These are phyloP conservation scores for Tenthredo mesomela DNA, from an alignment of 2,888 invertebrate species.

Conservation along the genomic window DNA sequence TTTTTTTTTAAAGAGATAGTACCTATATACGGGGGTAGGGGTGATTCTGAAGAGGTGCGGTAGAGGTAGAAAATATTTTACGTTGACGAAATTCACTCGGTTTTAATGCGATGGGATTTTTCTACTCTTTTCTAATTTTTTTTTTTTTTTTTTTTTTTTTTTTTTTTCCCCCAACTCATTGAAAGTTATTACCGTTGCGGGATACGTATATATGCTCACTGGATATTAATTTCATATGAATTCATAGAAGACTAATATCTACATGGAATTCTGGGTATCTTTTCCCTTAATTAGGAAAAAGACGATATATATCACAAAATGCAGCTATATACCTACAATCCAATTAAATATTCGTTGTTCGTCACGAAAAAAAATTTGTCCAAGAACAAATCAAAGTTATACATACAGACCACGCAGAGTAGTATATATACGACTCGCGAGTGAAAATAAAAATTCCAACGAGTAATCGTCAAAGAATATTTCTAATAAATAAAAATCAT, in stretches of 20 bases:
- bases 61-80: not conserved
- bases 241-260: not conserved
- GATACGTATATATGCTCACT: not conserved
- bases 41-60: constrained; percentile 3
- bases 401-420: too few relatives aligned
- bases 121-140: not conserved
- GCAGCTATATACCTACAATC: not conserved
- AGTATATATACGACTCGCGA: too few relatives aligned
- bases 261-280: not conserved
- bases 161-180: not conserved
- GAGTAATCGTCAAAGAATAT: not conserved
- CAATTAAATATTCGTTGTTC: not conserved
- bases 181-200: not conserved
- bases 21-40: not conserved
- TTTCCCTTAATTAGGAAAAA: not conserved
- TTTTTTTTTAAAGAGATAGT: not conserved
- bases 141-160: not conserved
- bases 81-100: not conserved
- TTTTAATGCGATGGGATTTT: not conserved
- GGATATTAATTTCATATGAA: not conserved
- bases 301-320: not conserved
- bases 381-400: not conserved
- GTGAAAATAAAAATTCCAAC: not conserved
- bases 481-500: not conserved
- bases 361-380: too few relatives aligned